These are phyloP conservation scores for Choristoneura fumiferana DNA, from an alignment of 1,140 invertebrate genomes.

Conservation along the genomic window DNA sequence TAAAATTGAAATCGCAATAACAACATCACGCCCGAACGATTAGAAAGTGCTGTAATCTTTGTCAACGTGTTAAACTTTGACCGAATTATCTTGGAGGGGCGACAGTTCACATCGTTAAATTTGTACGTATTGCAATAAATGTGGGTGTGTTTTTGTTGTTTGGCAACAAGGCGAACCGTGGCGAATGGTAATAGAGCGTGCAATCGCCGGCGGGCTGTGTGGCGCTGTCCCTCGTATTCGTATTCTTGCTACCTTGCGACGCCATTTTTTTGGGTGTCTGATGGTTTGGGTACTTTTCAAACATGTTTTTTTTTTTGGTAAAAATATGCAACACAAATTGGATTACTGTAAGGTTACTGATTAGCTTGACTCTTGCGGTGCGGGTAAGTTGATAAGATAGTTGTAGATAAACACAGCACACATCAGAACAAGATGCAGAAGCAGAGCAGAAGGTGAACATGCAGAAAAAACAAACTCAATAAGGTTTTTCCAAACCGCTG, in stretches of 20 bases:
- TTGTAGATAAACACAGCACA: too few relatives aligned
- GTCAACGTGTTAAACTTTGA: conserved; percentile 75
- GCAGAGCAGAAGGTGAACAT: too few relatives aligned
- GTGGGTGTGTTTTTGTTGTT: conserved; percentile 56
- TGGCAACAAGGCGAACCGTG: conserved; percentile 63
- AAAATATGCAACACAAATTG: background rate
- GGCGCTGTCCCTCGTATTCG: conserved; percentile 39
- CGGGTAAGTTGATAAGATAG: too few relatives aligned
- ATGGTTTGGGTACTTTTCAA: too few relatives aligned
- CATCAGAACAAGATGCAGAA: too few relatives aligned
- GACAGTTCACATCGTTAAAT: conserved; percentile 72
- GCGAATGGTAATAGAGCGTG: conserved; percentile 63
- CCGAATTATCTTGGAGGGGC: conserved; percentile 62
- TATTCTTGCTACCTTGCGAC: conserved; percentile 42
- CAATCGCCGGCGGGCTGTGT: conserved; percentile 43
- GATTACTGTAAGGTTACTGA: too few relatives aligned
- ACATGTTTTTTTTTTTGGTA: conserved; percentile 23
- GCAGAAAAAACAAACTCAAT: too few relatives aligned
- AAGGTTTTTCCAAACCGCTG: too few relatives aligned
- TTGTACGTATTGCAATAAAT: conserved; percentile 71
- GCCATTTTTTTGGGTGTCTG: conserved; percentile 40
- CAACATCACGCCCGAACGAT: conserved; percentile 59
- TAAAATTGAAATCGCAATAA: conserved; percentile 64
- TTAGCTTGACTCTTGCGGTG: too few relatives aligned
- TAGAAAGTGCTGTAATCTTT: conserved; percentile 64